A percentile compares a stretch with the other conserved stretches of the same genome.
Conservation (phyloP, 2,113 vertebrate genomes). For the Odontesthes bonariensis region DNA sequence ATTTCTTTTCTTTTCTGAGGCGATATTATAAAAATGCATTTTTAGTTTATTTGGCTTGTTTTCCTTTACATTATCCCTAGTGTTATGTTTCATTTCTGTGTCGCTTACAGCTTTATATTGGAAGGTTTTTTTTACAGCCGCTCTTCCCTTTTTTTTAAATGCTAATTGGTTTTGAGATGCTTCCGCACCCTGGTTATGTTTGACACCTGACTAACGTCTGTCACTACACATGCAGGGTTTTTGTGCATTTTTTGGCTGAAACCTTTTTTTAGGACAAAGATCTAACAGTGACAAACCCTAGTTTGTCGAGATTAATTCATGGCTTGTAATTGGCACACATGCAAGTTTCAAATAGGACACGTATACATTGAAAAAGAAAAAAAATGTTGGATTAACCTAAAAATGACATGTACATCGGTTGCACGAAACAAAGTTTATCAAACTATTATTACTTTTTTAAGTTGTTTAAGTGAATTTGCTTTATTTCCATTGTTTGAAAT, state of each 20-base stretch:
- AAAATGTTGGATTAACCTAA: too few species aligned
- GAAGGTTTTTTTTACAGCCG: background rate
- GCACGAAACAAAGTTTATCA: too few species aligned
- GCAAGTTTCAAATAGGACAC: too few species aligned
- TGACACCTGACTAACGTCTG: background rate
- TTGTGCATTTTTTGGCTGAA: background rate
- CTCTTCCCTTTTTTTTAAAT: background rate
- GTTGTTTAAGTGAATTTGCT: too few species aligned
- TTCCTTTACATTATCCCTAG: background rate
- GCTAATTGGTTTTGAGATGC: constrained; percentile 1
- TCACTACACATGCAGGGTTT: background rate
- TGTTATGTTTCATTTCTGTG: background rate
- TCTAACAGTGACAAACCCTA: background rate
- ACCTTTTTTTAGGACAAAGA: background rate
- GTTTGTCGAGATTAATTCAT: constrained; percentile 8
- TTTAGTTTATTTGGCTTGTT: too few species aligned
- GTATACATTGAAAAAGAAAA: too few species aligned
- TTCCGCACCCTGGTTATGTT: background rate
- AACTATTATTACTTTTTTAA: too few species aligned
- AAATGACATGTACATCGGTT: too few species aligned
- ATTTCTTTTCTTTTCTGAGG: too few species aligned
- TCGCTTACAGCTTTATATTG: background rate
- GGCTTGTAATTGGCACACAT: background rate
- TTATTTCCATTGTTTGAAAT: too few species aligned
- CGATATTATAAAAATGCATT: too few species aligned